These are phyloP conservation scores for Carduelis carduelis DNA, from an alignment of 2,797 vertebrate genomes.

Conservation along the genomic window DNA sequence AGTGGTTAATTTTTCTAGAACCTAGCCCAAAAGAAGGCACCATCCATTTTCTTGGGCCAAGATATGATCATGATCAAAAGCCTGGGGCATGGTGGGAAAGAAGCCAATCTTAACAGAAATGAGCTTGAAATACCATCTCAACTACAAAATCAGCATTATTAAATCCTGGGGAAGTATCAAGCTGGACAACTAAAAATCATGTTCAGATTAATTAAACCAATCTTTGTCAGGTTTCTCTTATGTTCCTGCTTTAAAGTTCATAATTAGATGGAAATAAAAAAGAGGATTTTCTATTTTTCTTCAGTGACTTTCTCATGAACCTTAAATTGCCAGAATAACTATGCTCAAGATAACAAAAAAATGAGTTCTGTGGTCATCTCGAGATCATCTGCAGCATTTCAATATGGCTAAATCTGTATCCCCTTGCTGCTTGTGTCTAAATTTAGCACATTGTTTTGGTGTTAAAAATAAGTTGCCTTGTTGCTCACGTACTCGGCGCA, in stretches of 20 bases:
- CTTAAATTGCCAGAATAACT: neutral
- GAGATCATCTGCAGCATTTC: neutral
- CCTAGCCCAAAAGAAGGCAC: neutral
- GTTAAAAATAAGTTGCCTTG: slow-evolving; percentile 48
- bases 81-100: neutral
- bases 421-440: neutral
- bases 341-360: neutral
- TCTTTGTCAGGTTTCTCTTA: neutral
- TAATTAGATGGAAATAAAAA: neutral
- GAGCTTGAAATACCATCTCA: neutral
- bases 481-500: neutral
- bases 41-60: neutral
- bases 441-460: slow-evolving; percentile 41
- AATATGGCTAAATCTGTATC: neutral
- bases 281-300: neutral
- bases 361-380: neutral
- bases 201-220: neutral
- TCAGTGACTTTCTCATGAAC: neutral
- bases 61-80: neutral
- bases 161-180: neutral
- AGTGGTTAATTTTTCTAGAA: neutral
- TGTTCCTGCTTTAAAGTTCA: neutral
- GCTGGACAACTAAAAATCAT: neutral
- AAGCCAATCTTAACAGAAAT: neutral
- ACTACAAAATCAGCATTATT: neutral